Evolutionary conservation across 2,797 vertebrate genomes (phyloP), one percentile per base, ranked within the genome.

Genomic region (Pampus argenteus): DNA sequence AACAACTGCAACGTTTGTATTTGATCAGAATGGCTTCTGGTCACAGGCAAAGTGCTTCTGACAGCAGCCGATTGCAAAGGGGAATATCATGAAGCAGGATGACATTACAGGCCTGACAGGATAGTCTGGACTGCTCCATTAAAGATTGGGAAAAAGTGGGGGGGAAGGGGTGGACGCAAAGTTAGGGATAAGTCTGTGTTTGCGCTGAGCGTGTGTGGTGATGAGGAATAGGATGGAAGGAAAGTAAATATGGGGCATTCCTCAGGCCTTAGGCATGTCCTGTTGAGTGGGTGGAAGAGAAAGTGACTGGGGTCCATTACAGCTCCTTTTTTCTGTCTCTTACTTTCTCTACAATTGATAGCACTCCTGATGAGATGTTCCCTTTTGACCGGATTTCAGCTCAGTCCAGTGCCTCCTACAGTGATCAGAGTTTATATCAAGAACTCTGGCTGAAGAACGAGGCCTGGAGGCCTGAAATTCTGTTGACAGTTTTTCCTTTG

Each of bases 191-290:
- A 45, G 76, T 70, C 61, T 78, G 68, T 87, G 84, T 81, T 79
- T 87, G 80, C 58, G 63, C 31, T 44, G 68, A 81, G 79, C 17
- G 78, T 78, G 81, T 74, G 84, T 80, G 76, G 81, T 72, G 87
- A 81, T 74, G 81, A 80, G 66, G 82, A 89, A 90, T 82, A 56
- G 82, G 74, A 83, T 78, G 67, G 74, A 69, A 67, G 78, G 70
- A 81, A 82, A 82, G 86, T 87, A 88, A 90, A 93, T 85, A 91
- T 38, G 62, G 84, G 85, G 87, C 93, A 92, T 91, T 92, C 88
- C 82, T 88, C 62, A 3, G 50, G 76, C 69, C 77, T 85, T 51
- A 91, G 75, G 77, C 85, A 86, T 81, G 89, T 87, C 86, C 81
- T 88, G 90, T 79, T 14, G 75, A 76, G 85, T 88, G 88, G 87